Conservation (phyloP, 2,113 vertebrate genomes). For the Elaphurus davidianus region DNA sequence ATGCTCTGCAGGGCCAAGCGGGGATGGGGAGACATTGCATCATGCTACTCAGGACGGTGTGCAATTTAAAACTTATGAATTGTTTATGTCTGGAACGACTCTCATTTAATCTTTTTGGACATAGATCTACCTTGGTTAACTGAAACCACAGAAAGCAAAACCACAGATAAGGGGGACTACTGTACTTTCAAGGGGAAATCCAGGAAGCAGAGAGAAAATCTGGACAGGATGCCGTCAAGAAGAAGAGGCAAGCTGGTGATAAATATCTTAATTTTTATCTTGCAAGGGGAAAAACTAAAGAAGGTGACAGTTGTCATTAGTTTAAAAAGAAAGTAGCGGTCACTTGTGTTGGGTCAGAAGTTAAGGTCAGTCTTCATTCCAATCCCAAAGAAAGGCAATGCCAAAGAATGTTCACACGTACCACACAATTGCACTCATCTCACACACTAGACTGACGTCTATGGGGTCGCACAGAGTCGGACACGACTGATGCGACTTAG, state of each 20-base stretch:
- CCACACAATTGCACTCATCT: not conserved
- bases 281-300: not conserved
- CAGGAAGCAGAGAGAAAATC: not conserved
- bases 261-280: not conserved
- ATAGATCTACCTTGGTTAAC: not conserved
- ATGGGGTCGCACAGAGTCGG: too few species aligned
- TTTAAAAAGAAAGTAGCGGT: not conserved
- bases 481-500: too few species aligned
- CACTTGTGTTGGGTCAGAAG: not conserved
- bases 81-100: not conserved
- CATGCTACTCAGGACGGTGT: not conserved
- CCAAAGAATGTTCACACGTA: not conserved
- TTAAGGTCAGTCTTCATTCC: not conserved
- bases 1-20: not conserved
- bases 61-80: not conserved
- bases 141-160: not conserved
- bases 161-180: not conserved
- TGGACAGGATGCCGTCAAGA: not conserved
- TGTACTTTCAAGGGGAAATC: not conserved
- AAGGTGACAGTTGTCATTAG: not conserved
- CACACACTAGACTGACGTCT: not conserved
- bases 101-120: not conserved
- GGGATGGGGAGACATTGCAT: not conserved
- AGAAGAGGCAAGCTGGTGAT: not conserved
- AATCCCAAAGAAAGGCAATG: not conserved